Conservation (phyloP, 1,140 invertebrate species). For the Apis cerana region DNA sequence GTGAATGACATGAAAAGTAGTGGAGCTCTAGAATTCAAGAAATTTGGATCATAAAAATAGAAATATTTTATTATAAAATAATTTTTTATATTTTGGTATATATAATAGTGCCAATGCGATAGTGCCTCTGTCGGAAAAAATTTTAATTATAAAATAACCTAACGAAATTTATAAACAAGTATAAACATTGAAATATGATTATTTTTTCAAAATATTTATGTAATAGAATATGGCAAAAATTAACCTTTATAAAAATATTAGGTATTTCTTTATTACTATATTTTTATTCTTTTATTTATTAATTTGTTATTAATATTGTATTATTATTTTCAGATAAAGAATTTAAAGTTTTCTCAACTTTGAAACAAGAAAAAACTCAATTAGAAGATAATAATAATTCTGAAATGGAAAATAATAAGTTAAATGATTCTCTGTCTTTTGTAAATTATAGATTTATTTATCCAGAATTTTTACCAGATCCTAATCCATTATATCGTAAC, state of each 20-base stretch:
- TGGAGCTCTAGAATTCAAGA: too few relatives aligned
- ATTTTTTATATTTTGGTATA: too few relatives aligned
- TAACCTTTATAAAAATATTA: background rate
- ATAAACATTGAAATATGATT: background rate
- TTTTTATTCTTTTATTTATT: background rate
- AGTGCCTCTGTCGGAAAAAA: background rate
- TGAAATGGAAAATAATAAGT: background rate
- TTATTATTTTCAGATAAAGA: slow-evolving; percentile 15
- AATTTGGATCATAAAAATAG: too few relatives aligned
- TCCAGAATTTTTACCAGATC: slow-evolving; percentile 97
- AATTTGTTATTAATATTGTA: background rate
- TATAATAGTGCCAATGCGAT: background rate
- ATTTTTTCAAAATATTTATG: background rate
- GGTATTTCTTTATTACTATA: slow-evolving; percentile 8
- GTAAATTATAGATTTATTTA: slow-evolving; percentile 86
- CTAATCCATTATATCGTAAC: slow-evolving; percentile 90
- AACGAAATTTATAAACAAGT: too few relatives aligned
- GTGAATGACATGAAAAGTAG: too few relatives aligned
- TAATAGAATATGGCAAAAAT: slow-evolving; percentile 4
- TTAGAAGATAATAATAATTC: background rate
- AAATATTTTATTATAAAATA: too few relatives aligned
- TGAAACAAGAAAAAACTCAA: background rate
- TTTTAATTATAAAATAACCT: background rate
- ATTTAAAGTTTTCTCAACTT: slow-evolving; percentile 2
- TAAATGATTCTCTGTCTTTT: background rate